phyloP scores from a whole-genome alignment of 2,888 invertebrate genomes.

The Caenorhabditis becei region DNA sequence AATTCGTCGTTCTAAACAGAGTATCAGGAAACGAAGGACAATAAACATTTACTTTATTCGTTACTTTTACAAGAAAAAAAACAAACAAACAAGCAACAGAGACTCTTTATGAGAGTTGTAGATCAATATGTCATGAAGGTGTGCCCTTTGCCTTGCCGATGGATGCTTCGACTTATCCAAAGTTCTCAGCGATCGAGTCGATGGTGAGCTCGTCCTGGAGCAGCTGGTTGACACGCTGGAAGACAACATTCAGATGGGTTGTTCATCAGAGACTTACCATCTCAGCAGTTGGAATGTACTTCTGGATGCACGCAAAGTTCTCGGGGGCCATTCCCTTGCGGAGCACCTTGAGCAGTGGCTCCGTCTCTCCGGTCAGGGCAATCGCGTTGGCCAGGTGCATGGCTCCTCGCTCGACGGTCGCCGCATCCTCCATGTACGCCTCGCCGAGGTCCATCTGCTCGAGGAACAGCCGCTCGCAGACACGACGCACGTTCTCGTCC shows the following conservation, averaged over 20 bases:
- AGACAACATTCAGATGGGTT: neutral
- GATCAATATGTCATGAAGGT: too few species aligned
- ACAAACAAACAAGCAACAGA: too few species aligned
- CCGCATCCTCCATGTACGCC: constrained; percentile 59
- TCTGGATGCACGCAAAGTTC: constrained; percentile 86
- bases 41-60: too few species aligned
- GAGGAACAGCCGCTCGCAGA: constrained; percentile 46
- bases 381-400: constrained; percentile 97
- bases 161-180: neutral
- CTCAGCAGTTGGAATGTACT: constrained; percentile 57
- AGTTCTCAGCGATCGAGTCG: constrained; percentile 29
- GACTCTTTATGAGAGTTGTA: too few species aligned
- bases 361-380: constrained; percentile 96
- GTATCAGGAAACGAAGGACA: too few species aligned
- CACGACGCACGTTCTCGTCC: constrained; percentile 35
- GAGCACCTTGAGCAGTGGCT: constrained; percentile 90
- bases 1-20: too few species aligned
- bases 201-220: constrained; percentile 53
- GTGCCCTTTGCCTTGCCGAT: neutral
- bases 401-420: constrained; percentile 88
- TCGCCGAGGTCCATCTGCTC: constrained; percentile 55
- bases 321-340: constrained; percentile 96
- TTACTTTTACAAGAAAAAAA: neutral
- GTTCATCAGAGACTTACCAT: constrained; percentile 21
- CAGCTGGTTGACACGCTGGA: constrained; percentile 44